Evolutionary conservation across 2,888 invertebrate species (phyloP).

Genomic region (Nasonovia ribisnigri): DNA sequence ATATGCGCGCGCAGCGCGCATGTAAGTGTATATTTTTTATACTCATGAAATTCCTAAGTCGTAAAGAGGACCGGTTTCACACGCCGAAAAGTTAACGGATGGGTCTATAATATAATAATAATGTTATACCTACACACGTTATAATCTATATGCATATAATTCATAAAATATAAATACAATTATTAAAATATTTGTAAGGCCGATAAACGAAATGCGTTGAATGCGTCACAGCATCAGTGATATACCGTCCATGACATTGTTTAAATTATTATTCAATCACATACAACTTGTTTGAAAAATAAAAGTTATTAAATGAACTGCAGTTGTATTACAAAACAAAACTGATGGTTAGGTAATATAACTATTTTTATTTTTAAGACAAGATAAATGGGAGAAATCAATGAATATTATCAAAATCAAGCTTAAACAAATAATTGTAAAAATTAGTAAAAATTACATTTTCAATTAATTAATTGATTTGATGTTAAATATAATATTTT

Average conservation of each 20-base stretch:
- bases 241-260: conserved; percentile 29
- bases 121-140: not conserved
- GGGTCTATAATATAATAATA: conserved; percentile 33
- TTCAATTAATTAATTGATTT: not conserved
- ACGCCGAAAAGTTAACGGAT: conserved; percentile 41
- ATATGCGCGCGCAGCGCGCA: not conserved
- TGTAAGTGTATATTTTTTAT: not conserved
- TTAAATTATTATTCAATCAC: not conserved
- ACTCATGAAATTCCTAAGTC: conserved; percentile 53
- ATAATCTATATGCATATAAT: not conserved
- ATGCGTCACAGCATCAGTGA: conserved; percentile 15
- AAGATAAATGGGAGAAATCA: not conserved
- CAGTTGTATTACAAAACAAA: not conserved
- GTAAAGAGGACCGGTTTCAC: conserved; percentile 57
- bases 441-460: too few species aligned
- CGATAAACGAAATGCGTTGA: not conserved
- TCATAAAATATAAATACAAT: conserved; percentile 18
- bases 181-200: conserved; percentile 33
- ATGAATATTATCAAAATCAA: not conserved
- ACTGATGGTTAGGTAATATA: not conserved
- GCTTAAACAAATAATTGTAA: not conserved
- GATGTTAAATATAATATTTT: not conserved
- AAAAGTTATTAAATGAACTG: not conserved
- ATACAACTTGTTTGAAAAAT: not conserved
- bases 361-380: not conserved